These are phyloP conservation scores for Porites evermanni DNA, from an alignment of 92 coral and sea anemone species.

Conservation along the genomic window DNA sequence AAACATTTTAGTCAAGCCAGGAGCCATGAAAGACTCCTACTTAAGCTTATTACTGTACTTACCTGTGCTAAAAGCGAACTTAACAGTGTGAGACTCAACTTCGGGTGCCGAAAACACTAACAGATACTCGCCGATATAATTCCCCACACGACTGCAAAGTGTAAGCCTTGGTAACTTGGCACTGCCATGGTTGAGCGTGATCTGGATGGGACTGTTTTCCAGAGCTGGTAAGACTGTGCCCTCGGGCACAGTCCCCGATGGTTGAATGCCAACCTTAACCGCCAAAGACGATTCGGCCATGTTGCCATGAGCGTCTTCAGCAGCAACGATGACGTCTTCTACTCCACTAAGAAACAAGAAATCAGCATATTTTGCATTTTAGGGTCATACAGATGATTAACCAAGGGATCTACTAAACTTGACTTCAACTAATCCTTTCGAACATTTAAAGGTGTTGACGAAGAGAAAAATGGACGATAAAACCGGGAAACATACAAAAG, in stretches of 20 bases:
- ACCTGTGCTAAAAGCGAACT: conserved; percentile 89
- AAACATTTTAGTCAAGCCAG: too few relatives aligned
- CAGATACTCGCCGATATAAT: conserved; percentile 81
- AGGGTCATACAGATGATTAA: not conserved
- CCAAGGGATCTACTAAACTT: not conserved
- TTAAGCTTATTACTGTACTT: not conserved
- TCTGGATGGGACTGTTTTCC: conserved; percentile 65
- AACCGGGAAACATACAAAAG: not conserved
- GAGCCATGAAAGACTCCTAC: too few relatives aligned
- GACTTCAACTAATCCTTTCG: not conserved
- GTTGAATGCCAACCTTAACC: conserved; percentile 61
- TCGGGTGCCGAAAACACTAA: conserved; percentile 73
- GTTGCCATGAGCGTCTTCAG: conserved; percentile 64
- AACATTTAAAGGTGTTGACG: not conserved
- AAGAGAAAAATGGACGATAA: not conserved
- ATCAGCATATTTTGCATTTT: not conserved
- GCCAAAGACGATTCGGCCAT: conserved; percentile 54
- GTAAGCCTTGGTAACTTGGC: conserved; percentile 79
- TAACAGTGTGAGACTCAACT: conserved; percentile 53
- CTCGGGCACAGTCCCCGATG: conserved; percentile 65
- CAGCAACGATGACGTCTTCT: conserved; percentile 66
- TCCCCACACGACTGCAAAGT: conserved; percentile 75
- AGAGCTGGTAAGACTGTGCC: conserved; percentile 63
- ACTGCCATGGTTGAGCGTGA: conserved; percentile 62
- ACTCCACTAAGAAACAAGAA: conserved; percentile 54